Evolutionary conservation across 2,888 invertebrate genomes (phyloP).

Genomic region (Catocala nupta): DNA sequence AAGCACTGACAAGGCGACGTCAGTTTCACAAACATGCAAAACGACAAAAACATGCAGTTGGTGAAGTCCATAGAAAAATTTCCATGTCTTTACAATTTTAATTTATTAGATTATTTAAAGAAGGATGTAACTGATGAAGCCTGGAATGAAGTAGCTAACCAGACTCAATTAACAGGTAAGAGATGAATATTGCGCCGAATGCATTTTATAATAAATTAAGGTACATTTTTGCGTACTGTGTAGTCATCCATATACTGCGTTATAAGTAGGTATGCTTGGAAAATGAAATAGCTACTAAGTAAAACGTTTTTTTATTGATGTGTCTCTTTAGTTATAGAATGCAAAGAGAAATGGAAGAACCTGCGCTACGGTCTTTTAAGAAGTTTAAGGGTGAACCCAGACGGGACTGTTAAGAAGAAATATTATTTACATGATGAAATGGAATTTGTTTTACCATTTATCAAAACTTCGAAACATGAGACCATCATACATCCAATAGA

Average conservation of each 20-base stretch:
- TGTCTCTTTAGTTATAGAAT: constrained; percentile 51
- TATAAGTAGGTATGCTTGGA: too few species aligned
- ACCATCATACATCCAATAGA: constrained; percentile 39
- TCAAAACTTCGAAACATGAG: constrained; percentile 49
- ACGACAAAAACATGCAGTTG: constrained; percentile 58
- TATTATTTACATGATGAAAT: constrained; percentile 65
- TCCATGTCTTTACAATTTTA: constrained; percentile 61
- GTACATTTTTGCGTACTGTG: background rate
- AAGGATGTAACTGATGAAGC: constrained; percentile 61
- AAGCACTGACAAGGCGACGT: constrained; percentile 24
- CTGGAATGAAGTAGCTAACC: constrained; percentile 60
- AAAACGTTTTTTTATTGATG: background rate
- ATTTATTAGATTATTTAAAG: constrained; percentile 57
- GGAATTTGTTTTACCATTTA: constrained; percentile 63
- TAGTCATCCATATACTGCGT: background rate
- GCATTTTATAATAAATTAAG: background rate
- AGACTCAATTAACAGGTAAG: constrained; percentile 56
- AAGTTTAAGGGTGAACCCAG: constrained; percentile 58
- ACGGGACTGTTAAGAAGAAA: constrained; percentile 59
- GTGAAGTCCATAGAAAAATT: constrained; percentile 58
- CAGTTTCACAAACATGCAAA: constrained; percentile 44
- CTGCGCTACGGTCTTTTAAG: constrained; percentile 63
- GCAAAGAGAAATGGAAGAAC: constrained; percentile 68
- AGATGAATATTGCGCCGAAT: background rate
- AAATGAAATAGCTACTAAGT: too few species aligned